Conservation (phyloP, 2,888 invertebrate genomes). For the Bombylius major region DNA sequence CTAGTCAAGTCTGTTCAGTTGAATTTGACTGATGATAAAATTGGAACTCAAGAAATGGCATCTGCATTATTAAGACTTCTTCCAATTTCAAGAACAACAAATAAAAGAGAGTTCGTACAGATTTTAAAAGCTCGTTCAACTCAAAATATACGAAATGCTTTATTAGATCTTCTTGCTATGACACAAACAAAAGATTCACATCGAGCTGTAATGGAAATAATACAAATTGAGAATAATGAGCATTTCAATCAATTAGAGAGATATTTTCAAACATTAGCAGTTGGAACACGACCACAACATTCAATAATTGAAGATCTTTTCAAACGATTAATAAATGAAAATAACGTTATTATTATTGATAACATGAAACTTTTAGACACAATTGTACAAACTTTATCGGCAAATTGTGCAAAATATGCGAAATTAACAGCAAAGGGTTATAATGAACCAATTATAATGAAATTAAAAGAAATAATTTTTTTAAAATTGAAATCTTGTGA, state of each 20-base stretch:
- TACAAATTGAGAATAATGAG: constrained; percentile 40
- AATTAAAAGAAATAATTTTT: constrained; percentile 28
- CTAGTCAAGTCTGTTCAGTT: constrained; percentile 41
- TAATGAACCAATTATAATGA: constrained; percentile 18
- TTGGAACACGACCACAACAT: constrained; percentile 50
- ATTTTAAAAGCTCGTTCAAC: constrained; percentile 26
- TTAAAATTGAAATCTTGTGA: constrained; percentile 40
- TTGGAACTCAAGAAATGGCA: constrained; percentile 53
- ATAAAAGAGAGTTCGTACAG: constrained; percentile 43
- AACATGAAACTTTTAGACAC: constrained; percentile 54
- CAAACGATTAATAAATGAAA: constrained; percentile 23
- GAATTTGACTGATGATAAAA: constrained; percentile 40
- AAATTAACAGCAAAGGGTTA: constrained; percentile 20
- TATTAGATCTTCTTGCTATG: constrained; percentile 58
- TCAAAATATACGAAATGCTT: constrained; percentile 39
- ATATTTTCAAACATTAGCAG: constrained; percentile 60
- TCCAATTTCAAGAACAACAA: constrained; percentile 45
- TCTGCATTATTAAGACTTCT: constrained; percentile 51
- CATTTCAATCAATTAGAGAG: constrained; percentile 50
- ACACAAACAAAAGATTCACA: constrained; percentile 56
- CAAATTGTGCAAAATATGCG: constrained; percentile 42
- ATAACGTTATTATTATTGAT: constrained; percentile 32
- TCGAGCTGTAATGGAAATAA: constrained; percentile 50
- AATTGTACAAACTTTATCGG: constrained; percentile 49
- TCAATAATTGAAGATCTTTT: constrained; percentile 36